Evolutionary conservation across 2,888 invertebrate species (phyloP).

Genomic region (Melikaiella ostensackeni): DNA sequence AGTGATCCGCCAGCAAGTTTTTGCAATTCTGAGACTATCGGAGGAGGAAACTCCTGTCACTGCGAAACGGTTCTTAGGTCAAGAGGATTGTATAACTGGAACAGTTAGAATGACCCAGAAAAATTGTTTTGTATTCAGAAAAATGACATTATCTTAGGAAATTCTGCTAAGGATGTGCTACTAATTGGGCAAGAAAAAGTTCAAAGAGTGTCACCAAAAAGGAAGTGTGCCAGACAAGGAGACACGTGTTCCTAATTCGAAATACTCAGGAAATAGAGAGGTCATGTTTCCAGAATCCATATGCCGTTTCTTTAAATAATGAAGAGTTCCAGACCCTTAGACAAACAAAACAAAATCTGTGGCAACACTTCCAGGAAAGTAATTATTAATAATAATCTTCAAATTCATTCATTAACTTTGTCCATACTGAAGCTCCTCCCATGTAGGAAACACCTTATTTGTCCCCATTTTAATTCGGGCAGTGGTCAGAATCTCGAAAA

Average conservation of each 20-base stretch:
- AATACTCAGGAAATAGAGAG: not conserved
- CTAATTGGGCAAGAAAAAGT: not conserved
- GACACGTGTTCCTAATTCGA: conserved; percentile 25
- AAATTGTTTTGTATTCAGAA: not conserved
- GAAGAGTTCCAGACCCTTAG: not conserved
- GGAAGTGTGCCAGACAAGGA: conserved; percentile 21
- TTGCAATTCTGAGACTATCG: conserved; percentile 54
- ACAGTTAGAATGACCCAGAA: not conserved
- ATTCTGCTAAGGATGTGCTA: not conserved
- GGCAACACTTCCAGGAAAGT: too few relatives aligned
- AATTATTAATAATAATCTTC: too few relatives aligned
- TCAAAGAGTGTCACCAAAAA: conserved; percentile 8
- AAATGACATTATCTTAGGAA: too few relatives aligned
- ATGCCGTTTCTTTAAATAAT: not conserved
- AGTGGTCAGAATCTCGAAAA: too few relatives aligned
- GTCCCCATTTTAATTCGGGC: too few relatives aligned
- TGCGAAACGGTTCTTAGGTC: not conserved
- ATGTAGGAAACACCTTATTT: too few relatives aligned
- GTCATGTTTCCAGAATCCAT: conserved; percentile 5
- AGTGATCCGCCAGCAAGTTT: conserved; percentile 53
- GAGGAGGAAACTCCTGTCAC: conserved; percentile 51
- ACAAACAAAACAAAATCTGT: too few relatives aligned
- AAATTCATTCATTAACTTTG: too few relatives aligned
- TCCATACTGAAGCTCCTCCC: too few relatives aligned
- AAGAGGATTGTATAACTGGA: not conserved